Evolutionary conservation across 2,113 vertebrate genomes (phyloP).

Genomic region (Vulpes ferrilata): DNA sequence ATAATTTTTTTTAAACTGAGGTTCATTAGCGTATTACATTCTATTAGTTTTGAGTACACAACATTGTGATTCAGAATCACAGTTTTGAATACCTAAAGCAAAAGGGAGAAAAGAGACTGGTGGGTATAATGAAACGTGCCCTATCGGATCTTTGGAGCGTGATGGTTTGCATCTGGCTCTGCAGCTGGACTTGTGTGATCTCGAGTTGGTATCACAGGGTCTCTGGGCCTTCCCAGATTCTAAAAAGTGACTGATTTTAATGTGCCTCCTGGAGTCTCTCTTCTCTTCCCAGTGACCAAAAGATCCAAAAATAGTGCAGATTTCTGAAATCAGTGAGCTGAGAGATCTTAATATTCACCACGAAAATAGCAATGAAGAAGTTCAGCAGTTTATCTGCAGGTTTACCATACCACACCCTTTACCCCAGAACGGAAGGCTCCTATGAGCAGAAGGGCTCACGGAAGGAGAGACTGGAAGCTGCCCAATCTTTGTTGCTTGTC

Average conservation of each 20-base stretch:
- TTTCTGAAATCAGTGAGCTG: slow-evolving; percentile 48
- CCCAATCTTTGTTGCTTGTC: slow-evolving; percentile 58
- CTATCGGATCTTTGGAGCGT: too few species aligned
- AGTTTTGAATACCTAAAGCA: slow-evolving; percentile 28
- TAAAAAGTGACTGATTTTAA: background rate
- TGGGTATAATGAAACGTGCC: background rate
- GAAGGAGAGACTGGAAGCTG: slow-evolving; percentile 34
- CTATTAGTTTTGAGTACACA: background rate
- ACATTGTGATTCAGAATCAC: background rate
- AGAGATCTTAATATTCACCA: background rate
- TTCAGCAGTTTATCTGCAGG: background rate
- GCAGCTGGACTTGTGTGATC: background rate
- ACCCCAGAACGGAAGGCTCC: background rate
- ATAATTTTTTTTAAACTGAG: background rate
- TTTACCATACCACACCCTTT: background rate
- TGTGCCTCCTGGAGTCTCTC: background rate
- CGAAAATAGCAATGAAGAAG: background rate
- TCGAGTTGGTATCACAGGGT: background rate
- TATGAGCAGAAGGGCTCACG: background rate
- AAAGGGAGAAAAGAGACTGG: background rate
- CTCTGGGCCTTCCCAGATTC: background rate
- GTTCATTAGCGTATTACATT: background rate
- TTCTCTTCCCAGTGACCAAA: slow-evolving; percentile 11
- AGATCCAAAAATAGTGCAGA: background rate
- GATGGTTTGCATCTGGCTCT: background rate